Evolutionary conservation across 2,888 invertebrate genomes (phyloP).

Genomic region (Salticus scenicus): DNA sequence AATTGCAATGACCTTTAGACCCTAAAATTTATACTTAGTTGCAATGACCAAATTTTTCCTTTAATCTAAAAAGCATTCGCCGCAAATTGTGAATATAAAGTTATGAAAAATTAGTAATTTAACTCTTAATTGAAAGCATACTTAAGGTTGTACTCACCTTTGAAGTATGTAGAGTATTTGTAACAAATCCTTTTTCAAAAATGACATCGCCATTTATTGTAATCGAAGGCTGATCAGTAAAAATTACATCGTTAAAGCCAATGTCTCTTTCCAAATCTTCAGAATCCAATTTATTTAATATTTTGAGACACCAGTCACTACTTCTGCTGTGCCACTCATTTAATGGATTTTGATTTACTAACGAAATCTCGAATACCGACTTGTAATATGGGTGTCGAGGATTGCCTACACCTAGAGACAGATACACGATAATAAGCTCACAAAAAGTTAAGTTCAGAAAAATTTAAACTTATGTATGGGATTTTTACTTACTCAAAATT

Average conservation of each 20-base stretch:
- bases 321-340: constrained; percentile 48
- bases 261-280: not conserved
- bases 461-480: too few relatives aligned
- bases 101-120: too few relatives aligned
- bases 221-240: constrained; percentile 61
- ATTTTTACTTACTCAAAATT: constrained; percentile 63
- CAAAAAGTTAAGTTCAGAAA: not conserved
- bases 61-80: too few relatives aligned
- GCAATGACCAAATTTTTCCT: too few relatives aligned
- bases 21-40: too few relatives aligned
- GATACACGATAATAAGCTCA: too few relatives aligned
- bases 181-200: constrained; percentile 47
- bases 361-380: constrained; percentile 49
- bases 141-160: constrained; percentile 40
- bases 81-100: too few relatives aligned
- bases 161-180: constrained; percentile 30
- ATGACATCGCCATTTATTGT: constrained; percentile 53
- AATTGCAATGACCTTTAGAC: too few relatives aligned
- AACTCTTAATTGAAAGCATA: too few relatives aligned
- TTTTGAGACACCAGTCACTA: constrained; percentile 58
- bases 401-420: constrained; percentile 47
- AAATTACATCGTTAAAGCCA: constrained; percentile 26
- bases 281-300: constrained; percentile 8
- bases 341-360: constrained; percentile 48
- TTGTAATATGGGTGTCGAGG: constrained; percentile 21